Evolutionary conservation across 37 sponge, comb jelly and placozoan genomes (phyloP).

Genomic region (Cladorhizidae sp.): DNA sequence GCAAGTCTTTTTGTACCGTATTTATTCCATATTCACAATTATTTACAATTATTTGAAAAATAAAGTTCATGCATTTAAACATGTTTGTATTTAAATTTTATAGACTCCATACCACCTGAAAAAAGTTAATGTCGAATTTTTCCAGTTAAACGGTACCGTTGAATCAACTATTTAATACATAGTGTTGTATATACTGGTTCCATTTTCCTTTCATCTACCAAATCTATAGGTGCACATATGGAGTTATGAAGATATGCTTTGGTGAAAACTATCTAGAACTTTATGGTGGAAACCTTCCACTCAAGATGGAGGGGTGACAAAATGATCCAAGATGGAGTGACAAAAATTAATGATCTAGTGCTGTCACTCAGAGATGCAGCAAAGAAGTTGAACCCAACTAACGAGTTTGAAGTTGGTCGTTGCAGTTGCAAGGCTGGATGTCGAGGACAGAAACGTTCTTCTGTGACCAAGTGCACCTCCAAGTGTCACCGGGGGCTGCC

Average conservation of each 20-base stretch:
- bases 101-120: no score
- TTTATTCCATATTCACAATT: no score
- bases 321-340: no score
- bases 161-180: no score
- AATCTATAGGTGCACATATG: slow-evolving; percentile 17
- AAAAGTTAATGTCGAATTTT: no score
- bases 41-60: no score
- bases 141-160: no score
- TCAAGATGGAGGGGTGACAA: slow-evolving; percentile 11
- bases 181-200: no score
- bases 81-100: no score
- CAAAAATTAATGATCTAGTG: slow-evolving; percentile 1
- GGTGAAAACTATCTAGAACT: slow-evolving; percentile 26
- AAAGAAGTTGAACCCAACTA: slow-evolving; percentile 8
- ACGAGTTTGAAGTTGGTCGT: slow-evolving; percentile 9
- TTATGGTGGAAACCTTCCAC: slow-evolving; percentile 11
- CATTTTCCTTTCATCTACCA: no score
- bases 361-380: slow-evolving; percentile 33
- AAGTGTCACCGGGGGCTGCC: slow-evolving; percentile 31
- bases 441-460: slow-evolving; percentile 7
- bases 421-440: slow-evolving; percentile 34
- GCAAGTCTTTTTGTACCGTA: no score
- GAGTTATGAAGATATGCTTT: slow-evolving; percentile 37
- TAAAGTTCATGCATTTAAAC: no score
- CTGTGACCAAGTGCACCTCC: slow-evolving; percentile 7